Percentiles rank a stretch among this genome's conserved stretches.
These are phyloP conservation scores for Paratilapia polleni DNA, from an alignment of 2,113 vertebrate genomes.

Conservation along the genomic window DNA sequence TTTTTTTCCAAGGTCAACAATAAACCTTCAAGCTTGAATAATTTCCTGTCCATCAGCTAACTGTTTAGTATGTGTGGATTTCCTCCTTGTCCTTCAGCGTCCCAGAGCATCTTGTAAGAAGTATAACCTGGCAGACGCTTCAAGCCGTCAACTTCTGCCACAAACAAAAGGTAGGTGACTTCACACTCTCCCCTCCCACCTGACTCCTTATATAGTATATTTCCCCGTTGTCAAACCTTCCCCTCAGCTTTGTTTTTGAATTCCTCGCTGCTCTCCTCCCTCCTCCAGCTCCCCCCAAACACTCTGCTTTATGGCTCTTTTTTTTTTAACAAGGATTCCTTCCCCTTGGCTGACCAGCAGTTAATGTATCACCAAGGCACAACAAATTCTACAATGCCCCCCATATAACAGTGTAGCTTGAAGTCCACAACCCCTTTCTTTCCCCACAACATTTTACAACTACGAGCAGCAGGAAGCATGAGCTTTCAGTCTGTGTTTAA, in stretches of 20 bases:
- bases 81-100: constrained; percentile 73
- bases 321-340: constrained; percentile 73
- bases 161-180: constrained; percentile 89
- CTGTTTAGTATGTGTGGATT: background rate
- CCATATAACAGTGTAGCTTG: background rate
- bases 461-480: background rate
- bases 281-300: background rate
- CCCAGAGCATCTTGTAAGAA: constrained; percentile 90
- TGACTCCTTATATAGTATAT: background rate
- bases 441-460: too few species aligned
- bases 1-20: background rate
- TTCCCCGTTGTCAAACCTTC: background rate
- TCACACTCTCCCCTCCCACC: background rate
- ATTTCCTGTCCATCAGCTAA: background rate
- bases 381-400: constrained; percentile 35
- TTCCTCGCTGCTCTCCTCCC: constrained; percentile 18
- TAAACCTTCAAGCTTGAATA: background rate
- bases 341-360: constrained; percentile 63
- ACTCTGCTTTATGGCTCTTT: constrained; percentile 29
- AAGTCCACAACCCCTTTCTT: background rate
- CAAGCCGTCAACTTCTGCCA: constrained; percentile 97
- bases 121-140: constrained; percentile 94
- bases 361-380: constrained; percentile 65
- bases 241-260: constrained; percentile 23
- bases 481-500: background rate